Percentiles rank a stretch among this genome's conserved stretches.
These are phyloP conservation scores for Brachycybe producta DNA, from an alignment of 2,888 invertebrate genomes.

Conservation along the genomic window DNA sequence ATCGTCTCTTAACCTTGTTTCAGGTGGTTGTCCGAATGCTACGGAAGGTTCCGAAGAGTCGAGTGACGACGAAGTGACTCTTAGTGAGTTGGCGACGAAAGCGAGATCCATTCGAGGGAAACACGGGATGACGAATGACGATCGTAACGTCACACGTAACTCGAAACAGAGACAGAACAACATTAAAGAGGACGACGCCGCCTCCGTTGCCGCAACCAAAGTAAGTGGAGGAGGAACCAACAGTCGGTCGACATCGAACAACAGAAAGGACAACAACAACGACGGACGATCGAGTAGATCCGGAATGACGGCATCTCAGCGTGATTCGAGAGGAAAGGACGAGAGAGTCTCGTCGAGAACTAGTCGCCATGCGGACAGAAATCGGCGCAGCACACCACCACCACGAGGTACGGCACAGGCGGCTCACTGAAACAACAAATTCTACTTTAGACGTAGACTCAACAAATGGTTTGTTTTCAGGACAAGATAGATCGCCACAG, in stretches of 20 bases:
- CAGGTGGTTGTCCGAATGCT: too few species aligned
- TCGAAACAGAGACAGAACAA: constrained; percentile 2
- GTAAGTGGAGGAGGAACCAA: too few species aligned
- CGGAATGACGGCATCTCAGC: background rate
- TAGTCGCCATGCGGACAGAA: background rate
- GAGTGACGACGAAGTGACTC: constrained; percentile 19
- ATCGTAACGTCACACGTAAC: constrained; percentile 9
- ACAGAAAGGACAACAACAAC: background rate
- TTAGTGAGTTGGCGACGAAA: constrained; percentile 18
- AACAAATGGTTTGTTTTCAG: background rate
- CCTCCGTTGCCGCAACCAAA: background rate
- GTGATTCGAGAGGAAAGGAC: constrained; percentile 3
- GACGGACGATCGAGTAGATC: background rate
- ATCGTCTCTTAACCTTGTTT: too few species aligned
- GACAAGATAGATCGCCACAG: constrained; percentile 1
- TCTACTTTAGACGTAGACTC: too few species aligned
- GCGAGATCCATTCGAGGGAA: background rate
- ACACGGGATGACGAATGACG: constrained; percentile 7
- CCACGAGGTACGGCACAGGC: background rate
- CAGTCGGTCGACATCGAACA: constrained; percentile 3
- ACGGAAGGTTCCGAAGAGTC: constrained; percentile 12
- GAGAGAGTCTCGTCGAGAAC: background rate
- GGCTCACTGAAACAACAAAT: too few species aligned
- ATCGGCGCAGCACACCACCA: background rate
- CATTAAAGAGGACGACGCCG: constrained; percentile 3